Base-by-base conservation (phyloP, 2,888 invertebrate species). In the Rhingia campestris region DNA sequence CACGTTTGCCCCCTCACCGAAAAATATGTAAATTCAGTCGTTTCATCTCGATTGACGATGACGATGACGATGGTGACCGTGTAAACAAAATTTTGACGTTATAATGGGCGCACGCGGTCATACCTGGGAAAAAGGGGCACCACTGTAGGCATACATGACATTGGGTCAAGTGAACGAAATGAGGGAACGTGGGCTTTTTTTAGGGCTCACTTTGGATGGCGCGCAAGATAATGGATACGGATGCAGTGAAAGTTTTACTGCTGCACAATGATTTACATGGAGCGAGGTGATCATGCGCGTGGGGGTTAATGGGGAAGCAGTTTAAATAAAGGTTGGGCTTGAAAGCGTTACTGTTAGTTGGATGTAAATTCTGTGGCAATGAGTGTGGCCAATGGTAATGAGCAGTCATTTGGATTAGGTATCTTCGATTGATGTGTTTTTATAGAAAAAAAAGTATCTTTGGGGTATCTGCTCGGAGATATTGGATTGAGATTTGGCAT, bases 231-330 rank as follows among this genome's bases (percentile, higher is more conserved):
- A 49, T 37, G 32, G 22, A 33, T 54, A 35, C 67, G 33, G 53
- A 67, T 67, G 54, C 54, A 67, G 67, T 67, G 67, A 67, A 67
- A 67, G 67, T 67, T 22, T 1, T 53, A 53, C 32, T 32, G 30
- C 22, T 22, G 22, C 22, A 22, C 39, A 14, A 47, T 37, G 33
- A 37, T 32, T 51, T 39, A 41, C 39, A 9, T 39, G 32, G 30
- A 39, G 3, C 30, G 22, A 37, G 10, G 47, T 49, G 47, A 49
- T 37, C 37, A 12, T 30, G 22, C 14, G 43, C 35, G 45, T 49
- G 64, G 49, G 49, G 39, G 49, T 49, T 49, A 49, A 49, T 63
- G 35, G 39, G 4, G 39, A 64, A 39, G 7, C 6, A 32, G 39
- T 32, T 32, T n/a, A 51, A 37, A 64, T 64, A 5, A 64, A 51